These are phyloP conservation scores for Drosophila subpulchrella DNA, from an alignment of 1,140 invertebrate genomes.

Conservation along the genomic window DNA sequence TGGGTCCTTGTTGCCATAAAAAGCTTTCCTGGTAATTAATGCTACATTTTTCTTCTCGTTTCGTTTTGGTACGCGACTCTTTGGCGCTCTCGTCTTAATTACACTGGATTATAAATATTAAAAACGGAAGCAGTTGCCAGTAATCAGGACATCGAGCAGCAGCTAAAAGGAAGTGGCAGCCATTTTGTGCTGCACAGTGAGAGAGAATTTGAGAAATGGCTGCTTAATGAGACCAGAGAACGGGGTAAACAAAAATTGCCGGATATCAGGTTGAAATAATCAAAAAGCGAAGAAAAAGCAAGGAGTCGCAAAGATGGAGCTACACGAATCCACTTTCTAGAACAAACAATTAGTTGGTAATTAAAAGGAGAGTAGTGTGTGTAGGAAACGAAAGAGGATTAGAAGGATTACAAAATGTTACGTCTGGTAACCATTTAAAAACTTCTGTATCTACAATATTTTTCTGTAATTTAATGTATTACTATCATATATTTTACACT, in stretches of 20 bases:
- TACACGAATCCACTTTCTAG: slow-evolving; percentile 5
- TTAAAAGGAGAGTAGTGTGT: slow-evolving; percentile 10
- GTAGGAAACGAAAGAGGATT: not conserved
- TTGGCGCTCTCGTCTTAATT: slow-evolving; percentile 69
- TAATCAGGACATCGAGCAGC: slow-evolving; percentile 66
- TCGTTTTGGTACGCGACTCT: slow-evolving; percentile 33
- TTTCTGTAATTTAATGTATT: no score
- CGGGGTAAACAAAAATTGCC: slow-evolving; percentile 3
- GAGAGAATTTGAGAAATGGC: slow-evolving; percentile 57
- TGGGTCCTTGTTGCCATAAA: slow-evolving; percentile 45
- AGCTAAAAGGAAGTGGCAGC: slow-evolving; percentile 46
- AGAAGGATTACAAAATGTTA: slow-evolving; percentile 1
- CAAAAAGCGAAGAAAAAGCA: slow-evolving; percentile 8
- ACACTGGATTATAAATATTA: slow-evolving; percentile 75
- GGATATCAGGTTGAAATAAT: slow-evolving; percentile 46
- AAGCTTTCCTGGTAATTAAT: slow-evolving; percentile 70
- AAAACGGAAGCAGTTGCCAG: slow-evolving; percentile 71
- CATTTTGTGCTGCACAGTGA: slow-evolving; percentile 7
- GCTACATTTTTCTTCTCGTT: slow-evolving; percentile 52
- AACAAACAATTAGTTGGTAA: slow-evolving; percentile 31
- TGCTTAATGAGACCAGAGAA: slow-evolving; percentile 43
- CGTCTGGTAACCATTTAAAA: not conserved
- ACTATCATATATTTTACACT: not conserved
- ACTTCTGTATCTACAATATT: no score
- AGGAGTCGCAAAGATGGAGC: not conserved